Evolutionary conservation across 2,113 vertebrate genomes (phyloP), one percentile per base, ranked within the genome.

Genomic region (Protobothrops mucrosquamatus): DNA sequence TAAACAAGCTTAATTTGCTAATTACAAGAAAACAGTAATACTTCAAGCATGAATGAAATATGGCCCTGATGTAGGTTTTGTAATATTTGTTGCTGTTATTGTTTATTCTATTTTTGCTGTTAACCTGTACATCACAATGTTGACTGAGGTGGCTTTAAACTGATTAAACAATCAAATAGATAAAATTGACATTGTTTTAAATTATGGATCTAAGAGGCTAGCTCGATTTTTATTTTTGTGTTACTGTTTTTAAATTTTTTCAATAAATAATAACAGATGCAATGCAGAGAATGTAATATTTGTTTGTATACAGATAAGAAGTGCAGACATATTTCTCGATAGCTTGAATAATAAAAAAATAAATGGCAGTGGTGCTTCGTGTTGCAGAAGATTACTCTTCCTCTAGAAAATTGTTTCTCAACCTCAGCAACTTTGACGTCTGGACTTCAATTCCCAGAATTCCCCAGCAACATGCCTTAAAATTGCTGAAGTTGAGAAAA

Each of bases 261-360:
- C 10, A 69, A 69, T 39, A 90, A 6, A 24, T 3, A 56, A 89
- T 56, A 91, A 7, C 34, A 88, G n/a, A 6, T 9, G 39, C 23
- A 89, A 34, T 24, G 64, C 24, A 93, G 94, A 52, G 39, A 2
- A 1, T 85, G 15, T 2, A 1, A 23, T 59, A 59, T 6, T 12
- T 0, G 74, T 91, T 61, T 55, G 86, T 2, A 91, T 0, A 0
- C 29, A 56, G 52, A 85, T 56, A 39, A 89, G 18, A 92, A 3
- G 34, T 1, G 43, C 85, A 52, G 92, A 51, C 15, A 22, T 55
- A 29, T 89, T 96, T 93, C 34, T 48, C 69, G 20, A 85, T 92
- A 93, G 94, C 88, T 87, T 18, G 18, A 95, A 26, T 43, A 91
- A 0, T 10, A 43, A 88, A 91, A 92, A 26, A 1, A 90, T 12